These are phyloP conservation scores for Noctua fimbriata DNA, from an alignment of 2,888 invertebrate genomes.

Conservation along the genomic window DNA sequence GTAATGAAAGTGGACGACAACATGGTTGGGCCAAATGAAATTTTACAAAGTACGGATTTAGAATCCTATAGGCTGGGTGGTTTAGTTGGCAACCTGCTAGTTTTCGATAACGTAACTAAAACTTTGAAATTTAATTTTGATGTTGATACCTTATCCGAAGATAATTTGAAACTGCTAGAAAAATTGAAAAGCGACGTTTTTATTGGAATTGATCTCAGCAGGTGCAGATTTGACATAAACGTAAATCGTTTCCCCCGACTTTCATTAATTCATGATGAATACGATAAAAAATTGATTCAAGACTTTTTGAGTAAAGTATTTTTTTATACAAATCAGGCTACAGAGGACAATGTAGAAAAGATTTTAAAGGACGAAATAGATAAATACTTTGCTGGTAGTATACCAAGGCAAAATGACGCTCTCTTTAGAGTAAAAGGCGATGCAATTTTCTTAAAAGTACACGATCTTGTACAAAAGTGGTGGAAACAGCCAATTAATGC, in stretches of 20 bases:
- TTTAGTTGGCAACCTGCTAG: conserved; percentile 59
- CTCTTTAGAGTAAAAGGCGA: conserved; percentile 49
- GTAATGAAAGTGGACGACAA: conserved; percentile 51
- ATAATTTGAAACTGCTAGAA: conserved; percentile 42
- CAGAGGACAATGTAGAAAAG: conserved; percentile 61
- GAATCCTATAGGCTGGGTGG: conserved; percentile 56
- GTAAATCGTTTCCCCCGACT: conserved; percentile 50
- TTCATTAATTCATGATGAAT: conserved; percentile 31
- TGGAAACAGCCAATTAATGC: conserved; percentile 50
- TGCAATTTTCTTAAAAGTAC: conserved; percentile 61
- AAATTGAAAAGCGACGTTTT: conserved; percentile 27
- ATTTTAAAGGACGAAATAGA: conserved; percentile 61
- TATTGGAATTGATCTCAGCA: conserved; percentile 21
- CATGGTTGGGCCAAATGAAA: conserved; percentile 48
- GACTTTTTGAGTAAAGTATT: conserved; percentile 47
- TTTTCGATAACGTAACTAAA: conserved; percentile 43
- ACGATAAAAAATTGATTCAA: conserved; percentile 43
- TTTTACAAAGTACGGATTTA: conserved; percentile 53
- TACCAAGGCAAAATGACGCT: conserved; percentile 26
- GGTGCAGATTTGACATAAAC: conserved; percentile 58
- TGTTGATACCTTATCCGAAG: conserved; percentile 22
- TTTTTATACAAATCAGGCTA: conserved; percentile 66
- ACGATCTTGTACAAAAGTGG: conserved; percentile 66
- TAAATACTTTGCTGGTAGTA: conserved; percentile 22
- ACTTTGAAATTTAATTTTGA: conserved; percentile 58